phyloP scores from a whole-genome alignment of 2,113 vertebrate species.

The Strix uralensis region DNA sequence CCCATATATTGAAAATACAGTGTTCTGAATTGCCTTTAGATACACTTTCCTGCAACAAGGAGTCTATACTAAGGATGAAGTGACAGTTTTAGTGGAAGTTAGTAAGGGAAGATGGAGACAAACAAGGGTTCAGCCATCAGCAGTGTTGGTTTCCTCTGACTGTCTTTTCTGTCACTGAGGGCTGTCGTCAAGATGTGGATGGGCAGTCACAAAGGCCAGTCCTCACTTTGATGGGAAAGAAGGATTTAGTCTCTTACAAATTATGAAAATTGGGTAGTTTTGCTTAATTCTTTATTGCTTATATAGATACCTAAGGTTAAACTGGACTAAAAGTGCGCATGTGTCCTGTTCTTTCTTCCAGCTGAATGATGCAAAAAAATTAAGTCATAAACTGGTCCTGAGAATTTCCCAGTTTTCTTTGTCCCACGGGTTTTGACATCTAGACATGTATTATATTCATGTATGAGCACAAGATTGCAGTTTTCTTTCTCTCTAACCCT shows the following conservation, averaged over 20 bases:
- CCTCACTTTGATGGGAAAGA: neutral
- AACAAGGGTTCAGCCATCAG: accelerated
- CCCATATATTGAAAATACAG: accelerated
- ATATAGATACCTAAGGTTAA: neutral
- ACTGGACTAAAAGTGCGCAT: neutral
- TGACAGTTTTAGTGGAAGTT: too few species aligned
- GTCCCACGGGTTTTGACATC: neutral
- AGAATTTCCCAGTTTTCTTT: neutral
- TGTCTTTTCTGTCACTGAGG: neutral
- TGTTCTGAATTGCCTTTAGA: neutral
- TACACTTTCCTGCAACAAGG: neutral
- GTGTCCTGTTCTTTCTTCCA: neutral
- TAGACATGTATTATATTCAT: neutral
- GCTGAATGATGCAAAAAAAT: neutral
- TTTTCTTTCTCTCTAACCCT: neutral
- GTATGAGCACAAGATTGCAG: neutral
- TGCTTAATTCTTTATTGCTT: neutral
- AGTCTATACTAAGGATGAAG: neutral
- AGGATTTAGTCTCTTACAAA: neutral
- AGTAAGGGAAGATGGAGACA: neutral
- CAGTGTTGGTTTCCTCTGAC: neutral
- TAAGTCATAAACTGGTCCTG: neutral
- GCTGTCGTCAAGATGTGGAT: neutral
- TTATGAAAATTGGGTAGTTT: neutral
- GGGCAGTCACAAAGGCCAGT: accelerated